Evolutionary conservation across 2,113 vertebrate species (phyloP).

Genomic region (Hemibagrus wyckioides): DNA sequence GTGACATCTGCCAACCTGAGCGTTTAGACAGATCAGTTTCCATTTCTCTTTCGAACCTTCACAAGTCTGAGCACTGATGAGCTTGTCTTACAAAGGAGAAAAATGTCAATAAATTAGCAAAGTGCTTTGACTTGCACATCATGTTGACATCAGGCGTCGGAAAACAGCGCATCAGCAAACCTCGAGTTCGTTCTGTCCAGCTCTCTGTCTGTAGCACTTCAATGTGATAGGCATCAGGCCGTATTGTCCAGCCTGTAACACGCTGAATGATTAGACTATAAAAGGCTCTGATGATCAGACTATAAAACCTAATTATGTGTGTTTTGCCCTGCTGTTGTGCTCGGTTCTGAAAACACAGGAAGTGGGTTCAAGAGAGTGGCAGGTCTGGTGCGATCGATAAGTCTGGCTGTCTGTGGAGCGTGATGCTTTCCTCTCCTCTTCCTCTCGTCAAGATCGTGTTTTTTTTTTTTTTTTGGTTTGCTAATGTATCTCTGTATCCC

Average conservation of each 20-base stretch:
- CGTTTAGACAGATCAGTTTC: constrained; percentile 17
- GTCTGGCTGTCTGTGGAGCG: constrained; percentile 51
- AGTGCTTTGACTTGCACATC: constrained; percentile 30
- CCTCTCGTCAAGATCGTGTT: constrained; percentile 53
- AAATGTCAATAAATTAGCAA: constrained; percentile 22
- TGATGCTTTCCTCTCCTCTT: constrained; percentile 62
- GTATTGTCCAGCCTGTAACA: not conserved
- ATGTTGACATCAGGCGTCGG: not conserved
- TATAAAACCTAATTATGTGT: constrained; percentile 51
- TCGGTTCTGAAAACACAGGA: constrained; percentile 75
- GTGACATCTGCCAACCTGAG: constrained; percentile 18
- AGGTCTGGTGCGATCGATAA: constrained; percentile 62
- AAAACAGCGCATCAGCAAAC: constrained; percentile 17
- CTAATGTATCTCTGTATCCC: constrained; percentile 74
- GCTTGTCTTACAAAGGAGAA: constrained; percentile 21
- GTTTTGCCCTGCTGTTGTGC: constrained; percentile 63
- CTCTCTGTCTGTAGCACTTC: not conserved
- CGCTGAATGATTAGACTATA: constrained; percentile 17
- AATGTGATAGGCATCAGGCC: not conserved
- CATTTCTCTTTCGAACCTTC: constrained; percentile 17
- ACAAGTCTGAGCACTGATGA: constrained; percentile 14
- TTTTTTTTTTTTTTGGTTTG: constrained; percentile 55
- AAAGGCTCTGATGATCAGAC: constrained; percentile 24
- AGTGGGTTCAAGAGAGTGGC: constrained; percentile 54
- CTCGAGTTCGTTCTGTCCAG: not conserved